Evolutionary conservation across 1,140 invertebrate genomes (phyloP), one percentile per base, ranked within the genome.

Genomic region (Dendroctonus ponderosae): DNA sequence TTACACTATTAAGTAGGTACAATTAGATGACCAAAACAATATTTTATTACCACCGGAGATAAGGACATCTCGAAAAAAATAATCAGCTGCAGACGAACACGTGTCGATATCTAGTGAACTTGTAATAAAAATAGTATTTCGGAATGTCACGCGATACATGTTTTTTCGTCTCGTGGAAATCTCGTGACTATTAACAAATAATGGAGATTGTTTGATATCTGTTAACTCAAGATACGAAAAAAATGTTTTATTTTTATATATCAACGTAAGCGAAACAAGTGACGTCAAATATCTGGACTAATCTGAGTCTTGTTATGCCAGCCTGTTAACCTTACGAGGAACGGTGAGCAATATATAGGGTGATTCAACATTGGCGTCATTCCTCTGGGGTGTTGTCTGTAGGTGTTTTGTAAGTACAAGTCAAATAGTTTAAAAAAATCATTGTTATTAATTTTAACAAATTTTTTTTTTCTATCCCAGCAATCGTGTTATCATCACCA

Each of bases 91-190:
- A 48, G 46, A 14, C 14, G 5, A 48, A 48, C 46, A 48, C 11
- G 14, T 52, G 39, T 5, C 48, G 39, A 12, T 11, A 14, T 12
- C 14, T 5, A 48, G 5, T 7, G 14, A 5, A n/a, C 7, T 48
- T 48, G 5, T 14, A 51, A 51, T 12, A 51, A 51, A 51, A 8
- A 6, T 12, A 11, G 26, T 12, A 11, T 12, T 14, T 56, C 3
- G 26, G 26, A 26, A 11, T 56, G 15, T 56, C 37, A 40, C 37
- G 38, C 39, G 53, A 56, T 52, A n/a, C 41, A 41, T 56, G 38
- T 40, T 38, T 9, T 41, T n/a, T n/a, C 53, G 53, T 56, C 53
- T 56, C 53, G 53, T 56, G 53, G 26, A 39, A 41, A 56, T 56
- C 53, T 38, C 53, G 39, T 56, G 53, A 56, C 39, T 56, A 8